A percentile compares a stretch with the other conserved stretches of the same genome.
Conservation (phyloP, 1,140 invertebrate genomes). For the Diachasma alloeum region DNA sequence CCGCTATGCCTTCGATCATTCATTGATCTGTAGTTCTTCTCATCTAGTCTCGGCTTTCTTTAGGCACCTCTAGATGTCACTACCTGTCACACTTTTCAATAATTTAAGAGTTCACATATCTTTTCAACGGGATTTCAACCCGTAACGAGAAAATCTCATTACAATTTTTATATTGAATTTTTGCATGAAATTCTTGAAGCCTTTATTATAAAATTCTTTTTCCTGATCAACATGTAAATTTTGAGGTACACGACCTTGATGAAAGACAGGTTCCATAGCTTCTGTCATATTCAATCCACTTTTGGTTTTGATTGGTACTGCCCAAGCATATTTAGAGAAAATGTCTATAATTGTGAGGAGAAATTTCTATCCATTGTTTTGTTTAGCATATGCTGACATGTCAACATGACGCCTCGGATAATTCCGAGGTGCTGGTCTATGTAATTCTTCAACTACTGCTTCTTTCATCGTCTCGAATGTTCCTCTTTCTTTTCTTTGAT, state of each 20-base stretch:
- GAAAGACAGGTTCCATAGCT: slow-evolving; percentile 16
- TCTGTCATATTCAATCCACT: no score
- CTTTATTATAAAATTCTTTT: no score
- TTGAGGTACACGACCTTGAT: slow-evolving; percentile 23
- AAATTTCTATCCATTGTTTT: slow-evolving; percentile 12
- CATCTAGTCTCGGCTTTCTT: no score
- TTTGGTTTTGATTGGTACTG: slow-evolving; percentile 23
- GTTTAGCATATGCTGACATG: slow-evolving; percentile 4
- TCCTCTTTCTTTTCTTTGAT: neutral
- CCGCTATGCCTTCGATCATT: no score
- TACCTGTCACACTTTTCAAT: no score
- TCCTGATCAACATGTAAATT: slow-evolving; percentile 26
- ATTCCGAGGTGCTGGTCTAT: slow-evolving; percentile 12
- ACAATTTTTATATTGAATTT: neutral
- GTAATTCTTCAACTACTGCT: neutral
- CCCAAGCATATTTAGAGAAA: slow-evolving; percentile 23
- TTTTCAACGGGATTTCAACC: no score
- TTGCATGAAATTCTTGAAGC: slow-evolving; percentile 14
- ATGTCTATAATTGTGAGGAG: slow-evolving; percentile 17
- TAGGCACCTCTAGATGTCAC: no score
- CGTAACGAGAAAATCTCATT: no score
- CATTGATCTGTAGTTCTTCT: no score
- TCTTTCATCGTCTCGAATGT: neutral
- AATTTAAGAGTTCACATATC: no score
- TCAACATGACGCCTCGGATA: slow-evolving; percentile 16